Evolutionary conservation across 2,113 vertebrate genomes (phyloP).

Genomic region (Callithrix jacchus): DNA sequence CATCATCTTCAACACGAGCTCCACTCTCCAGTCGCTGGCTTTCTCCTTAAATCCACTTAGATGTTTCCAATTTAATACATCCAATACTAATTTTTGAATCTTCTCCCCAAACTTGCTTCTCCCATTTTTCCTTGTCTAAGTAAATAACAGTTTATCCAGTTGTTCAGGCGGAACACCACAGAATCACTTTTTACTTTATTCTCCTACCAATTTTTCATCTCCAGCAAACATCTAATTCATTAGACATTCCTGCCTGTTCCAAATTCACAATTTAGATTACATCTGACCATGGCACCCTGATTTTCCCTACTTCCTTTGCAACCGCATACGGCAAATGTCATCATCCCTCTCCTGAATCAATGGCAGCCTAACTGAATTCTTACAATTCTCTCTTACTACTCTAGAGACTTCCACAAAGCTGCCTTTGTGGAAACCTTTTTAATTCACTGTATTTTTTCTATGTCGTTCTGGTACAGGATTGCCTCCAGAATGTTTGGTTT

Average conservation of each 20-base stretch:
- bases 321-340: neutral
- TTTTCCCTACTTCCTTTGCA: neutral
- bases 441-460: neutral
- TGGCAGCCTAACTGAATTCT: neutral
- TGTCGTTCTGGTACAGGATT: neutral
- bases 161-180: neutral
- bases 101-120: neutral
- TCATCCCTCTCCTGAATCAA: neutral
- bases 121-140: neutral
- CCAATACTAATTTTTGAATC: neutral
- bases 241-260: neutral
- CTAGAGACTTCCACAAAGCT: neutral
- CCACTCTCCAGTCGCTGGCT: neutral
- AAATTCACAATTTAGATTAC: neutral
- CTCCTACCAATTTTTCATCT: neutral
- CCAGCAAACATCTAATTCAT: neutral
- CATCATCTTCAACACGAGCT: neutral
- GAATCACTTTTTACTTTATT: neutral
- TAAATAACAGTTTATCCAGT: neutral
- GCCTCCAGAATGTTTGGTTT: neutral
- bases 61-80: constrained; percentile 17
- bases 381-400: neutral
- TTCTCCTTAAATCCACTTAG: neutral
- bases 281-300: neutral
- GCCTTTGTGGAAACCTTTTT: no score